Percentiles rank a stretch among this genome's conserved stretches.
Evolutionary conservation across 92 coral and sea anemone genomes (phyloP).

Genomic region (Bergia puertoricense): DNA sequence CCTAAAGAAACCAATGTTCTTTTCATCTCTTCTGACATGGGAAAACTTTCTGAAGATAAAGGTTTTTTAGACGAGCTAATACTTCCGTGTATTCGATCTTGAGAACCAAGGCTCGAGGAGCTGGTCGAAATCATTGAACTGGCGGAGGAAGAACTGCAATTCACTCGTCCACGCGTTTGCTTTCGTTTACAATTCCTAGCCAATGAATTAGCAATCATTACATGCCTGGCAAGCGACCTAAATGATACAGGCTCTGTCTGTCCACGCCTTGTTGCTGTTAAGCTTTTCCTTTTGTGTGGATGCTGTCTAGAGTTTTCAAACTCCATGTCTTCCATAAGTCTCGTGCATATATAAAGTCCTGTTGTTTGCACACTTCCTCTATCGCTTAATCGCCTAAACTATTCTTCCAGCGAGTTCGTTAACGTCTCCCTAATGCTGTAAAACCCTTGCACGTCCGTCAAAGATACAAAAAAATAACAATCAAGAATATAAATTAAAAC

Average conservation of each 20-base stretch:
- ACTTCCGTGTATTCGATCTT: not conserved
- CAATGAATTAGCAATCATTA: conserved; percentile 36
- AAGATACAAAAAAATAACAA: not conserved
- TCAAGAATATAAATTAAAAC: not conserved
- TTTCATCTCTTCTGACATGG: conserved; percentile 46
- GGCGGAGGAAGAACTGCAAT: not conserved
- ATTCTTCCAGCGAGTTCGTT: not conserved
- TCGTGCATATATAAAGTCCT: not conserved
- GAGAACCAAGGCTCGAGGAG: not conserved
- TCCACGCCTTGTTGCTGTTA: not conserved
- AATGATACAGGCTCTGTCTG: conserved; percentile 5
- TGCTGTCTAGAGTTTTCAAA: not conserved
- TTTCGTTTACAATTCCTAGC: conserved; percentile 1
- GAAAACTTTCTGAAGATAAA: conserved; percentile 34
- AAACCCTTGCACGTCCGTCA: not conserved
- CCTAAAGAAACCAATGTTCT: conserved; percentile 23
- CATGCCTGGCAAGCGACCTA: conserved; percentile 25
- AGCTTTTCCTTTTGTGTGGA: not conserved
- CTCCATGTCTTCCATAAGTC: not conserved
- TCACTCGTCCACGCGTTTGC: not conserved
- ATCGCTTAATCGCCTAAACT: not conserved
- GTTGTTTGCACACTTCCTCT: conserved; percentile 30
- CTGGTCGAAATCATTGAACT: not conserved
- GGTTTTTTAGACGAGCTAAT: not conserved
- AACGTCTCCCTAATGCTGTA: conserved; percentile 11